A percentile compares a stretch with the other conserved stretches of the same genome.
Evolutionary conservation across 2,888 invertebrate genomes (phyloP).

Genomic region (Torymus aiolomorphi): DNA sequence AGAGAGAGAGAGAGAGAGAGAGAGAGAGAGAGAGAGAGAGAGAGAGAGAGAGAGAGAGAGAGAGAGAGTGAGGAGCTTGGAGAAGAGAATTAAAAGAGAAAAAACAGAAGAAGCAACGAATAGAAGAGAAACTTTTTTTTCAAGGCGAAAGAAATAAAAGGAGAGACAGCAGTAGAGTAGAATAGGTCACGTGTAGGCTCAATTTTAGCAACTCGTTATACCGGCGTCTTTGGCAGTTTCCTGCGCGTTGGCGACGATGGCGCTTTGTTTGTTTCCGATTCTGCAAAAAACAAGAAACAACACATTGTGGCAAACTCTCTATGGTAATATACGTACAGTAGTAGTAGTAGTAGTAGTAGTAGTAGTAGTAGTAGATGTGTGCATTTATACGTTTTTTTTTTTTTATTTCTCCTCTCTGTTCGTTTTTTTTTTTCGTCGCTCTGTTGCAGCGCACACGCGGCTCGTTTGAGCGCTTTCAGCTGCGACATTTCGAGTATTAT

Average conservation of each 20-base stretch:
- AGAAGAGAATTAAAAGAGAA: constrained; percentile 60
- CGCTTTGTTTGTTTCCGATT: constrained; percentile 90
- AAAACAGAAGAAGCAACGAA: constrained; percentile 74
- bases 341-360: too few relatives aligned
- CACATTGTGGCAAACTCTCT: constrained; percentile 21
- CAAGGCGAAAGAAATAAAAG: constrained; percentile 60
- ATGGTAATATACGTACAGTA: neutral
- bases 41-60: too few relatives aligned
- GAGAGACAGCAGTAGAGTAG: constrained; percentile 78
- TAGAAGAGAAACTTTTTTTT: constrained; percentile 31
- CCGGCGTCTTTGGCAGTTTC: constrained; percentile 98
- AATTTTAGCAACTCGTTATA: constrained; percentile 83
- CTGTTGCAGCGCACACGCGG: too few relatives aligned
- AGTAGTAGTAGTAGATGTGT: too few relatives aligned
- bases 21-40: constrained; percentile 2
- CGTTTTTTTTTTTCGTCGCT: too few relatives aligned
- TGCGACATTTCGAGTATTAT: too few relatives aligned
- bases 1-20: too few relatives aligned
- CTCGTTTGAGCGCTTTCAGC: too few relatives aligned
- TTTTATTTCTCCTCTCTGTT: too few relatives aligned
- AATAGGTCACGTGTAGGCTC: constrained; percentile 79
- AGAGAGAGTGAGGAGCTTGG: constrained; percentile 55
- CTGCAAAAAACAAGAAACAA: constrained; percentile 78
- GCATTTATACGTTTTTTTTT: too few relatives aligned
- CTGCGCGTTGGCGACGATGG: constrained; percentile 93